phyloP scores from a whole-genome alignment of 2,888 invertebrate species.

The Leptinotarsa juncta region DNA sequence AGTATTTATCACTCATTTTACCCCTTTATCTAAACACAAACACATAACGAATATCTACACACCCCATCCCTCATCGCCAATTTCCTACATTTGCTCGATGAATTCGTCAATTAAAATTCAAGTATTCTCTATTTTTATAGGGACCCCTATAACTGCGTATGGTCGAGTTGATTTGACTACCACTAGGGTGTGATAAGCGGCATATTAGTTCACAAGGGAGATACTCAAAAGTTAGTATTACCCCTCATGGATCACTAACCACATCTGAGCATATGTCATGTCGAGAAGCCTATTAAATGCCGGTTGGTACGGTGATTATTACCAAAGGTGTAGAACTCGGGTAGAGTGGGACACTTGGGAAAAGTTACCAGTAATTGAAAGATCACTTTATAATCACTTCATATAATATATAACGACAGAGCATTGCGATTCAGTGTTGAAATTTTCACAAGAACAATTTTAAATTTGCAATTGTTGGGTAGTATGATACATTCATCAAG shows the following conservation, averaged over 20 bases:
- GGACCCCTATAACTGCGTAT: slow-evolving; percentile 35
- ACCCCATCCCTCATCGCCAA: slow-evolving; percentile 19
- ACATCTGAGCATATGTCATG: slow-evolving; percentile 54
- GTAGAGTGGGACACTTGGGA: neutral
- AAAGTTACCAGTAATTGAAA: neutral
- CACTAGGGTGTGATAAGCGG: slow-evolving; percentile 55
- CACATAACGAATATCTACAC: slow-evolving; percentile 21
- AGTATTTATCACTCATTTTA: slow-evolving; percentile 10
- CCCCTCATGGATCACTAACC: slow-evolving; percentile 52
- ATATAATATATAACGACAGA: neutral
- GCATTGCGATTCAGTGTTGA: neutral
- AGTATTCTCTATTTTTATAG: slow-evolving; percentile 12
- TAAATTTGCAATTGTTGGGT: neutral
- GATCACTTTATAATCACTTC: neutral
- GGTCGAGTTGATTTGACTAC: slow-evolving; percentile 50
- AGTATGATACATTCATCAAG: neutral
- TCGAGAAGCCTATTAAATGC: slow-evolving; percentile 53
- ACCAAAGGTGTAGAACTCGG: slow-evolving; percentile 17
- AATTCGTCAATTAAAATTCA: slow-evolving; percentile 11
- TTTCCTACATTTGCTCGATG: slow-evolving; percentile 20
- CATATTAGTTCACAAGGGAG: slow-evolving; percentile 43
- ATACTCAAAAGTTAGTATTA: slow-evolving; percentile 32
- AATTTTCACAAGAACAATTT: neutral
- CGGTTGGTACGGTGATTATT: slow-evolving; percentile 46
- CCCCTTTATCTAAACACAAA: slow-evolving; percentile 16